phyloP scores from a whole-genome alignment of 1,140 invertebrate genomes.

The Leptopilina clavipes region DNA sequence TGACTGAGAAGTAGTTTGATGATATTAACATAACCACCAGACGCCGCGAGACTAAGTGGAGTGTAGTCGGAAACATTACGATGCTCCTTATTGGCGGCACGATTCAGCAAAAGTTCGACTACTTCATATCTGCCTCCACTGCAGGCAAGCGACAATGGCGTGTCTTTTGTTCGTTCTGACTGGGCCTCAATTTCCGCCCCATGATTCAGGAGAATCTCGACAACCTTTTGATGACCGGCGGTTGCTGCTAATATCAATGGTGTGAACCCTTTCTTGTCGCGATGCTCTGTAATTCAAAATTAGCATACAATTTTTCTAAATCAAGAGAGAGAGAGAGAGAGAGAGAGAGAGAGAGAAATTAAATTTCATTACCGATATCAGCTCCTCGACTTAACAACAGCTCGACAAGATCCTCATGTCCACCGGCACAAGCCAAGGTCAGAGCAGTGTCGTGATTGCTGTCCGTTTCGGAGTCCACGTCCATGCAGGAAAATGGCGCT shows the following conservation, averaged over 20 bases:
- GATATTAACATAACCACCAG: constrained; percentile 98
- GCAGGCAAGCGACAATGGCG: constrained; percentile 96
- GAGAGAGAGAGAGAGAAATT: not conserved
- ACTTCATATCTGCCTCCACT: constrained; percentile 98
- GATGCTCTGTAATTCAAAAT: constrained; percentile 82
- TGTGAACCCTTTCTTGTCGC: constrained; percentile 99
- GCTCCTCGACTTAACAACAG: constrained; percentile 92
- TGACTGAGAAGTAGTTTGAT: constrained; percentile 94
- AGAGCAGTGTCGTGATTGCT: constrained; percentile 98
- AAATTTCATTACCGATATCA: constrained; percentile 82
- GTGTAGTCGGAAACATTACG: constrained; percentile 99
- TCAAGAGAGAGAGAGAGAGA: not conserved
- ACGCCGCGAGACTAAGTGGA: constrained; percentile 96
- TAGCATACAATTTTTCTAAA: not conserved
- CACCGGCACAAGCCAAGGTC: constrained; percentile 97
- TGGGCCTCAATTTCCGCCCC: constrained; percentile 98
- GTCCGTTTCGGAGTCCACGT: constrained; percentile 97
- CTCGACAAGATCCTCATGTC: constrained; percentile 96
- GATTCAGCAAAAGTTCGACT: constrained; percentile 92
- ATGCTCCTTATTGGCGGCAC: constrained; percentile 98
- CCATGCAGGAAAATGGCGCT: constrained; percentile 81
- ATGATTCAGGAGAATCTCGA: constrained; percentile 94
- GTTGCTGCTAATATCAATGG: constrained; percentile 97
- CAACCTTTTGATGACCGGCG: constrained; percentile 96
- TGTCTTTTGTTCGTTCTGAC: constrained; percentile 99